Conservation (phyloP, 2,797 vertebrate species). For the Phalloptychus januarius region DNA sequence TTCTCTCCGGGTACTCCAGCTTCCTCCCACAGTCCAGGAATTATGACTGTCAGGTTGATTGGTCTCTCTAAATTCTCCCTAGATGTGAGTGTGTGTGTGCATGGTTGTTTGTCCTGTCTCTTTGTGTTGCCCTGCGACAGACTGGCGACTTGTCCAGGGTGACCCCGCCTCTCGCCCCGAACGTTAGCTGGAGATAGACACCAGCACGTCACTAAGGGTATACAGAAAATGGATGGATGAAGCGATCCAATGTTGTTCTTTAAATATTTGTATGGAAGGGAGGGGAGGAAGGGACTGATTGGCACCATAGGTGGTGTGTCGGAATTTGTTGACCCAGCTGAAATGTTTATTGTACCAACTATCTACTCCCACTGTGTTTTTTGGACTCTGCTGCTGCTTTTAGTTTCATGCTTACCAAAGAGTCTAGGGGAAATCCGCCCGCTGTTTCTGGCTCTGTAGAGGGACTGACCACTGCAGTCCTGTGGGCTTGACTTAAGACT, state of each 20-base stretch:
- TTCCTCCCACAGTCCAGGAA: too few species aligned
- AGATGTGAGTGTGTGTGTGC: too few species aligned
- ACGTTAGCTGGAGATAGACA: too few species aligned
- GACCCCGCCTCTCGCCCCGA: too few species aligned
- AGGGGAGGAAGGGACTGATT: slow-evolving; percentile 21
- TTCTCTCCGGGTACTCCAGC: too few species aligned
- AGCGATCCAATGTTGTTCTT: not conserved
- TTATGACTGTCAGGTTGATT: too few species aligned
- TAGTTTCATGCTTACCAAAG: slow-evolving; percentile 13
- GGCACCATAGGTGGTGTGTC: slow-evolving; percentile 23
- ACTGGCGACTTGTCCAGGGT: too few species aligned
- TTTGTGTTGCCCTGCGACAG: too few species aligned
- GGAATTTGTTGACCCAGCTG: slow-evolving; percentile 44
- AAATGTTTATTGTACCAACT: slow-evolving; percentile 34
- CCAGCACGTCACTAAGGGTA: too few species aligned
- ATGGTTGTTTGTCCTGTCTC: too few species aligned
- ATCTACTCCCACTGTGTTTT: slow-evolving; percentile 16
- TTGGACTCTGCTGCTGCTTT: slow-evolving; percentile 5
- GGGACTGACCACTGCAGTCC: slow-evolving; percentile 20
- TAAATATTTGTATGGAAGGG: slow-evolving; percentile 3
- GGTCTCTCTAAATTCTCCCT: too few species aligned
- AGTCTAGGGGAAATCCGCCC: slow-evolving; percentile 31
- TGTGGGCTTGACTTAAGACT: slow-evolving; percentile 19
- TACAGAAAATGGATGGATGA: too few species aligned
- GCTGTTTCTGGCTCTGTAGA: slow-evolving; percentile 31